Conservation (phyloP, 2,888 invertebrate genomes). For the Bombylius major region DNA sequence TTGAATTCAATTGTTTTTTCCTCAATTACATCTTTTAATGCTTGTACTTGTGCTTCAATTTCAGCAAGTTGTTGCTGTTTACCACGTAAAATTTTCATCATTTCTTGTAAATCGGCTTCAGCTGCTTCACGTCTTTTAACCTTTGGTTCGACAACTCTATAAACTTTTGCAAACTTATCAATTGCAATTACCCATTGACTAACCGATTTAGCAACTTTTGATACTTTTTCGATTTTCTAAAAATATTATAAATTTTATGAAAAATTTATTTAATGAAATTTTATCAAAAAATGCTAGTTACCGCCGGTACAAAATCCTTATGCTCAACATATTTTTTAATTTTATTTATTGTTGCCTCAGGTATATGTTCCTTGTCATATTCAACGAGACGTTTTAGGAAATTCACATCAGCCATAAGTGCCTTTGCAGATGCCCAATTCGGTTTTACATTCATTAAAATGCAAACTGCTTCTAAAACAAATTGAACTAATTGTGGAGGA, state of each 20-base stretch:
- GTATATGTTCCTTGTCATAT: conserved; percentile 78
- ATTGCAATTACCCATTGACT: conserved; percentile 90
- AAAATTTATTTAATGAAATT: neutral
- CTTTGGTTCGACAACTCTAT: conserved; percentile 79
- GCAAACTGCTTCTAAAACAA: conserved; percentile 88
- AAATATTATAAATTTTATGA: neutral
- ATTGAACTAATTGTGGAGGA: conserved; percentile 73
- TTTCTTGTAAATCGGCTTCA: conserved; percentile 58
- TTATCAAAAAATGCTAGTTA: conserved; percentile 20
- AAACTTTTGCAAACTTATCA: conserved; percentile 78
- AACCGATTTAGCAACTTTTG: conserved; percentile 79
- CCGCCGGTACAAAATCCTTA: conserved; percentile 73
- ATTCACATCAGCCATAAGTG: conserved; percentile 65
- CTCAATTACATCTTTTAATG: conserved; percentile 46
- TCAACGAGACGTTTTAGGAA: conserved; percentile 72
- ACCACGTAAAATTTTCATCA: conserved; percentile 59
- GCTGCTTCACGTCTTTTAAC: conserved; percentile 64
- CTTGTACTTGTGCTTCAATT: conserved; percentile 56
- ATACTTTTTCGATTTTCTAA: conserved; percentile 64
- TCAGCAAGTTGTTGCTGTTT: conserved; percentile 73
- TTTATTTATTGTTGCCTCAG: conserved; percentile 61
- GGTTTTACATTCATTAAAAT: conserved; percentile 68
- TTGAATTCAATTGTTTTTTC: conserved; percentile 63
- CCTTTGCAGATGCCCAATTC: conserved; percentile 77
- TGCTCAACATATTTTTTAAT: conserved; percentile 71